Evolutionary conservation across 2,797 vertebrate species (phyloP), one percentile per base, ranked within the genome.

Genomic region (Halcyon leucocephala): DNA sequence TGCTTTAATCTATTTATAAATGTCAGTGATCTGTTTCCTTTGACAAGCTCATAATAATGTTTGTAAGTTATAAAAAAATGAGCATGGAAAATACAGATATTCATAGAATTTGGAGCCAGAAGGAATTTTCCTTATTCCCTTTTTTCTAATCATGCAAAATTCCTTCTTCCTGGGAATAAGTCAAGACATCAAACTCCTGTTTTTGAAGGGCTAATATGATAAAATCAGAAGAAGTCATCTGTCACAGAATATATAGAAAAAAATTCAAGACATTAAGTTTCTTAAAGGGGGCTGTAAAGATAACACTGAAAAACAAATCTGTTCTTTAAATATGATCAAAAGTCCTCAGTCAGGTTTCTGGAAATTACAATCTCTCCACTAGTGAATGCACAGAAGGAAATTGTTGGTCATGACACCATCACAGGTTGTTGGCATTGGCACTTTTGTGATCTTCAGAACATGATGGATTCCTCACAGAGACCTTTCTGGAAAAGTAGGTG

Each of bases 301-400:
- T 86, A 42, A 55, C 3, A 28, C 4, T 9, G 9, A 61, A 83
- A 81, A n/a, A 2, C 21, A 83, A 83, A 77, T 14, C 6, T 28
- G 0, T 1, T 35, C 35, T 69, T 73, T 13, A n/a, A 39, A 54
- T 78, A 62, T 12, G 5, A 1, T 39, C 35, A 74, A 70, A 89
- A 48, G 51, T 6, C 4, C 8, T 9, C 0, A 2, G 16, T 6
- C 0, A 1, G 1, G 2, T 71, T 84, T 66, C n/a, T 46, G 35
- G 78, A 78, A 83, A 86, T n/a, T 55, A 7, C 13, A 58, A 9
- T 51, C 1, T 6, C 25, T 44, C 10, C 22, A 6, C n/a, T 37
- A 24, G 26, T 19, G 61, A 82, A 31, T n/a, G 12, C 3, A 20
- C 10, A 26, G 29, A 49, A 71, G 26, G 20, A 80, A 80, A 77